Base-by-base conservation (phyloP, 1,140 invertebrate species). In the Dolichoris vasculosae region DNA sequence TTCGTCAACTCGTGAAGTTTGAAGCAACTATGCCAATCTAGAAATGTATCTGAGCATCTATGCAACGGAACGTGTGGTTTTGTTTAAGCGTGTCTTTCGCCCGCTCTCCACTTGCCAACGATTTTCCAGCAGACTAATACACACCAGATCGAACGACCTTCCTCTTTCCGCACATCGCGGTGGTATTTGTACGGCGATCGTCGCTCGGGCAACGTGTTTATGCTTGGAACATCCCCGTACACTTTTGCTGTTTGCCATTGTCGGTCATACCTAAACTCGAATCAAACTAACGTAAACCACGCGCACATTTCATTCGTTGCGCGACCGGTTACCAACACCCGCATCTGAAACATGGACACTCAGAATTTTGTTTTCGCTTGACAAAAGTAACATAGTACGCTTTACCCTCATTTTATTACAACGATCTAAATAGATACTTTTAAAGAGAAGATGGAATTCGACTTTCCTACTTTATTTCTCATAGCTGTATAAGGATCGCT, bases 101-200 rank as follows among this genome's bases (percentile, higher is more conserved):
- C 64, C 64, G 32, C 17, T 69, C 40, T 73, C 71, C 35, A 46
- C 13, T 77, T 32, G 46, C n/a, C 46, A 23, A 55, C 75, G 30
- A 77, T 32, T 77, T 77, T 55, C 75, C 75, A 15, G 26, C 46
- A 55, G 26, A 59, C 55, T 3, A 9, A 59, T 59, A 20, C 35
- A 11, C 40, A 23, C 51, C 32, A 79, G 17, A 63, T 35, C 51
- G 51, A 63, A 38, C 35, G 48, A 63, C 77, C 63, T 79, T 55
- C 13, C 55, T 26, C 17, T 6, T 9, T 59, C 55, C 6, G 23
- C 26, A 38, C 15, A 13, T n/a, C 15, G 15, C 7, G 35, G 4
- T 38, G 17, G 43, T 81, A 63, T 81, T 69, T 81, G 79, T 13
- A 15, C 63, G 38, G 26, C 79, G 43, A 81, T 46, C 30, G n/a